A percentile compares a stretch with the other conserved stretches of the same genome.
Evolutionary conservation across 2,113 vertebrate genomes (phyloP).

Genomic region (Pyrgilauda ruficollis): DNA sequence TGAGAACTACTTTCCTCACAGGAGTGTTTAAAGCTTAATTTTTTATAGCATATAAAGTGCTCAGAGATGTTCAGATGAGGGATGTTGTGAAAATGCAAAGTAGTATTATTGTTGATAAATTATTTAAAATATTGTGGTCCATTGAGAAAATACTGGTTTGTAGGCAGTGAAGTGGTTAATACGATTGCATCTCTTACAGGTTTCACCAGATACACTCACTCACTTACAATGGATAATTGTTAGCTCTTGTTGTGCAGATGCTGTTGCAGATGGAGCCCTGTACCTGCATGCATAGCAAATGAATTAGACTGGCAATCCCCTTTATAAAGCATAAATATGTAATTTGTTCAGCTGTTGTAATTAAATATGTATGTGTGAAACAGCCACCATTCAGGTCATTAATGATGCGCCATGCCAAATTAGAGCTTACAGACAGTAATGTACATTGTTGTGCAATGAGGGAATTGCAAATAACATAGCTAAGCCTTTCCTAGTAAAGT

Average conservation of each 20-base stretch:
- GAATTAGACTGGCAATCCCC: conserved; percentile 87
- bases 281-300: conserved; percentile 97
- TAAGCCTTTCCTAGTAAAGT: conserved; percentile 76
- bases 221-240: conserved; percentile 84
- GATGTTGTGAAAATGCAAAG: conserved; percentile 68
- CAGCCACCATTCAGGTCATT: conserved; percentile 94
- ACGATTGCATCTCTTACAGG: conserved; percentile 76
- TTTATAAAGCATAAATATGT: conserved; percentile 99
- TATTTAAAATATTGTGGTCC: conserved; percentile 73
- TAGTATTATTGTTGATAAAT: conserved; percentile 71
- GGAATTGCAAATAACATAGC: conserved; percentile 82
- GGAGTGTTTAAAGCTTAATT: conserved; percentile 63
- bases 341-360: conserved; percentile 99
- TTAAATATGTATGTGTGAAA: conserved; percentile 99
- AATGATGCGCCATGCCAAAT: conserved; percentile 89
- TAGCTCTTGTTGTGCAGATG: conserved; percentile 92
- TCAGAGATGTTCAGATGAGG: conserved; percentile 53
- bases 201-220: conserved; percentile 82
- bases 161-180: conserved; percentile 79
- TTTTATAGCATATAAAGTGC: conserved; percentile 66
- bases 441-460: conserved; percentile 83
- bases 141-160: conserved; percentile 71
- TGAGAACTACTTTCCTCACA: conserved; percentile 40
- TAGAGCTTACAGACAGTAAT: conserved; percentile 88
- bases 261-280: conserved; percentile 93